Evolutionary conservation across 1,140 invertebrate species (phyloP).

Genomic region (Parapsyche elsis): DNA sequence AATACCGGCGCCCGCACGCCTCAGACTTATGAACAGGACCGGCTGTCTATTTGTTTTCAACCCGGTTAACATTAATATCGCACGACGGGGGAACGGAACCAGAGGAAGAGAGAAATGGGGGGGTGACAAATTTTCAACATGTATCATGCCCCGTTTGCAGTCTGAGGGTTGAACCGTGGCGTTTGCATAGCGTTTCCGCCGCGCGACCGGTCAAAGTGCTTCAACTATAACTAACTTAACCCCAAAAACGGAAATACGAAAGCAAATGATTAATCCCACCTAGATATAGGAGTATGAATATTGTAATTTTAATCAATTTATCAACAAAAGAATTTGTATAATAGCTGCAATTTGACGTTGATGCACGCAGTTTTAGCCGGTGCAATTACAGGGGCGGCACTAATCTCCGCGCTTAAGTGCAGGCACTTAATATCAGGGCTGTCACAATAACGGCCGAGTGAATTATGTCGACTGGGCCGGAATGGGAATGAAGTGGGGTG

Average conservation of each 20-base stretch:
- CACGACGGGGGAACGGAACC: too few species aligned
- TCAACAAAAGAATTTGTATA: too few species aligned
- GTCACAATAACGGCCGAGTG: slow-evolving; percentile 28
- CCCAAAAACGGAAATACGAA: too few species aligned
- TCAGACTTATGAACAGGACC: slow-evolving; percentile 32
- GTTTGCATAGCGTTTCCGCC: not conserved
- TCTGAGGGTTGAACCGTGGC: not conserved
- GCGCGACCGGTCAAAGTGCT: not conserved
- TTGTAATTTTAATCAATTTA: too few species aligned
- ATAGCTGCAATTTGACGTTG: too few species aligned
- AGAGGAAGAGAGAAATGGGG: not conserved
- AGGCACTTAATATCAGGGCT: slow-evolving; percentile 31
- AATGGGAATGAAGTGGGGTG: not conserved
- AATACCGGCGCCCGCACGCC: not conserved
- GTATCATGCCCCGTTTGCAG: slow-evolving; percentile 26
- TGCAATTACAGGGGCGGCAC: slow-evolving; percentile 26
- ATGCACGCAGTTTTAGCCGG: not conserved
- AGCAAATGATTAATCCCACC: too few species aligned
- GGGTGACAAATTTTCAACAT: slow-evolving; percentile 35
- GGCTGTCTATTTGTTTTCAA: slow-evolving; percentile 41
- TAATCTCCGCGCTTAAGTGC: slow-evolving; percentile 31
- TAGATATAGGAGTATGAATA: too few species aligned
- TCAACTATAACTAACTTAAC: too few species aligned
- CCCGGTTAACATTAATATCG: slow-evolving; percentile 39
- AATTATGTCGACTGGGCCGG: slow-evolving; percentile 11